phyloP scores from a whole-genome alignment of 37 sponge, comb jelly and placozoan species.

The Halisarca cf. caerulea region DNA sequence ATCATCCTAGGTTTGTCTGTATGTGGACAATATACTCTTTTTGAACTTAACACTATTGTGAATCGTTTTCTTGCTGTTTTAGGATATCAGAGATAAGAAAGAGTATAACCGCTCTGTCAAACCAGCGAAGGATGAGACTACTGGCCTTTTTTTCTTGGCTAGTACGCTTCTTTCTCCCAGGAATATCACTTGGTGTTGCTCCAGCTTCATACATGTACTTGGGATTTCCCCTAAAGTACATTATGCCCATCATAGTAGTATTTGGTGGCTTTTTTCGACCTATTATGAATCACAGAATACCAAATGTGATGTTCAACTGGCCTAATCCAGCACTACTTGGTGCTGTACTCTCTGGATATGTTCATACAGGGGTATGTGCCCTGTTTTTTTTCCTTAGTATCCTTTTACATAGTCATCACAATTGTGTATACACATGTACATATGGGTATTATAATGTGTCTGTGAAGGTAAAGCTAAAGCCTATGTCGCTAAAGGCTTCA shows the following conservation, averaged over 20 bases:
- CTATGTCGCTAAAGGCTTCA: no score
- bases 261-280: not conserved
- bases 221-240: not conserved
- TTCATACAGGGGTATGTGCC: conserved; percentile 47
- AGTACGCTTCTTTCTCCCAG: conserved; percentile 27
- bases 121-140: no score
- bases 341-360: conserved; percentile 43
- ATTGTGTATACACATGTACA: no score
- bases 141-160: conserved; percentile 17
- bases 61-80: no score
- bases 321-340: conserved; percentile 64
- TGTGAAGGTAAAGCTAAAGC: no score
- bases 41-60: no score
- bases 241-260: conserved; percentile 33
- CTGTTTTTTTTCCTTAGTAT: conserved; percentile 54
- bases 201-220: conserved; percentile 14
- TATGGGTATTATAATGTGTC: no score
- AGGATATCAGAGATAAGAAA: not conserved
- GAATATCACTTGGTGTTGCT: conserved; percentile 26
- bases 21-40: not conserved
- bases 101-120: not conserved
- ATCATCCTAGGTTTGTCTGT: not conserved
- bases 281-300: not conserved
- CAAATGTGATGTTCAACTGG: conserved; percentile 21
- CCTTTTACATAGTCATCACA: no score